Percentiles rank a stretch among this genome's conserved stretches.
These are phyloP conservation scores for Entomobrya proxima DNA, from an alignment of 2,888 invertebrate species.

Conservation along the genomic window DNA sequence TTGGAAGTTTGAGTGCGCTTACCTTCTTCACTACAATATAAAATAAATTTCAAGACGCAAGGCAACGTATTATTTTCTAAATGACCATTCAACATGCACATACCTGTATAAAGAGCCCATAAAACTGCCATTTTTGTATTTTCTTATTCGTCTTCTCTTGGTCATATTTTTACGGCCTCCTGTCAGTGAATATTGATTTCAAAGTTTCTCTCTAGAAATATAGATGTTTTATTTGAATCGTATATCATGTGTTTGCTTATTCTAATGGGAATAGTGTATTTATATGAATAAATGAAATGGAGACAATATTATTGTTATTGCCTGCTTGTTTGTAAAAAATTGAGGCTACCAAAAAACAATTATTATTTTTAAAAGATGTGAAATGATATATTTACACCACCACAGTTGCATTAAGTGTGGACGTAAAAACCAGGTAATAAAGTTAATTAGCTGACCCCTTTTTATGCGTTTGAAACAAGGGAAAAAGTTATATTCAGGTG, in stretches of 20 bases:
- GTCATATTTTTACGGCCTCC: neutral
- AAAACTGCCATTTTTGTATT: constrained; percentile 58
- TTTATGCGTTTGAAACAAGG: constrained; percentile 8
- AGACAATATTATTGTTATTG: neutral
- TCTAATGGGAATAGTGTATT: too few relatives aligned
- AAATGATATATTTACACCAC: neutral
- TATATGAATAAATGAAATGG: neutral
- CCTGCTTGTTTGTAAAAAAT: neutral
- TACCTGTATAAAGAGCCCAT: constrained; percentile 30
- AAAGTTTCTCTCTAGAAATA: constrained; percentile 4
- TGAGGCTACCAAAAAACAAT: constrained; percentile 42
- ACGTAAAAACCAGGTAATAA: neutral
- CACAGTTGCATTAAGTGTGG: neutral
- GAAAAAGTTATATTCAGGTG: neutral
- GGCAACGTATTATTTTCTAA: constrained; percentile 6
- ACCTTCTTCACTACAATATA: constrained; percentile 14
- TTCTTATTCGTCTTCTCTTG: constrained; percentile 11
- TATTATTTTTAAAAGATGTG: constrained; percentile 21
- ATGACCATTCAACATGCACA: constrained; percentile 32
- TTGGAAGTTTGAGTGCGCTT: neutral
- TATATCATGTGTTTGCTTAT: neutral
- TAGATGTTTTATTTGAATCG: neutral
- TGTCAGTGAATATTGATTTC: constrained; percentile 37
- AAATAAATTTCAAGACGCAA: neutral
- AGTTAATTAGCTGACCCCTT: constrained; percentile 64